Conservation (phyloP, 2,888 invertebrate species). For the Cephus pulcher region DNA sequence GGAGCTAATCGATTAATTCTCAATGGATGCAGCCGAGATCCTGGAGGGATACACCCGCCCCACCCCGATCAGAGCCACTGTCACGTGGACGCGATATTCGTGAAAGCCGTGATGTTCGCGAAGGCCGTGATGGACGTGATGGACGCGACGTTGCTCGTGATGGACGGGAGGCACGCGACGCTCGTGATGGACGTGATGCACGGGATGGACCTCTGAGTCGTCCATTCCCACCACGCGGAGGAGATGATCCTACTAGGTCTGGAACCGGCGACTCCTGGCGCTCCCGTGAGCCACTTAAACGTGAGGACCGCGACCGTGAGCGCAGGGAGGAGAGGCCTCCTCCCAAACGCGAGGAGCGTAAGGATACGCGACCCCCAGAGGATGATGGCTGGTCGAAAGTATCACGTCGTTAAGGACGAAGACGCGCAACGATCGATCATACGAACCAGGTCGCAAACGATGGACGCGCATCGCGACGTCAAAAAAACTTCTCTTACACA, state of each 20-base stretch:
- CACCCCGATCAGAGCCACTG: not conserved
- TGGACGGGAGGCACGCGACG: slow-evolving; percentile 27
- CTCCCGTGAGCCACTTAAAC: slow-evolving; percentile 44
- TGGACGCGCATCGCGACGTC: not conserved
- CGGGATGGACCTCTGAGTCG: slow-evolving; percentile 17
- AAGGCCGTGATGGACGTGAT: slow-evolving; percentile 33
- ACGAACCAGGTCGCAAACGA: not conserved
- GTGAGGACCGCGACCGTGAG: slow-evolving; percentile 34
- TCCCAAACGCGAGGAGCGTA: slow-evolving; percentile 44
- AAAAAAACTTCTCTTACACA: not conserved
- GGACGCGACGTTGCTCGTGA: slow-evolving; percentile 25
- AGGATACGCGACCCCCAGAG: slow-evolving; percentile 64
- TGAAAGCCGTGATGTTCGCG: slow-evolving; percentile 28
- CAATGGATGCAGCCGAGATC: not conserved
- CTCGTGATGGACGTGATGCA: slow-evolving; percentile 32
- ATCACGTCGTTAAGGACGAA: not conserved
- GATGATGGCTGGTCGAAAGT: slow-evolving; percentile 66
- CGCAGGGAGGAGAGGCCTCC: slow-evolving; percentile 58
- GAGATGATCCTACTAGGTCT: slow-evolving; percentile 15
- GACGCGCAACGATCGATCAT: not conserved
- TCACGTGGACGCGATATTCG: not conserved
- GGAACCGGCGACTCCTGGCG: slow-evolving; percentile 24
- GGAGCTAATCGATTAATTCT: not conserved
- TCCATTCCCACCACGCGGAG: slow-evolving; percentile 17
- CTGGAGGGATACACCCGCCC: not conserved